Conservation (phyloP, 2,797 vertebrate species). For the Cryptoprocta ferox region DNA sequence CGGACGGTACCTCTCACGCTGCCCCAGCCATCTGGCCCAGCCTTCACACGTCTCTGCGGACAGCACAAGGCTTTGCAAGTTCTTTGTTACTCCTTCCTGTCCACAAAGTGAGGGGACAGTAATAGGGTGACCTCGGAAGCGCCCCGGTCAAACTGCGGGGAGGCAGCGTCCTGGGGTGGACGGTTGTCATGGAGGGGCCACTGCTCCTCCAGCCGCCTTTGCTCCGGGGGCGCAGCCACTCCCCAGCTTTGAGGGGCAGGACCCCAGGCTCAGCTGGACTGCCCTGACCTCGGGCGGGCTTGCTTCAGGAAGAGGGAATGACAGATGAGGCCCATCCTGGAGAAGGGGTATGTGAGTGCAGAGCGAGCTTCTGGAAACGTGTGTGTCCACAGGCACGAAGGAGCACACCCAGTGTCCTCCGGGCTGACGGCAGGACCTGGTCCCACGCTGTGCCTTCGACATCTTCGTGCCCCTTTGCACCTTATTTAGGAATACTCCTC, state of each 20-base stretch:
- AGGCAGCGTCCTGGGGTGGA: neutral
- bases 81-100: neutral
- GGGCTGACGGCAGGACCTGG: fast-evolving
- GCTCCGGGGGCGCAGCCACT: fast-evolving
- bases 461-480: too few species aligned
- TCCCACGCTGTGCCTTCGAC: fast-evolving
- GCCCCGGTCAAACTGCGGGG: neutral
- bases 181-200: neutral
- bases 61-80: neutral
- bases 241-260: neutral
- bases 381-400: neutral
- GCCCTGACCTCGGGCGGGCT: too few species aligned
- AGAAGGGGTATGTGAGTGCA: fast-evolving
- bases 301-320: too few species aligned
- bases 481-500: neutral
- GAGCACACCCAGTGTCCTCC: neutral
- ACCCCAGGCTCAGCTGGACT: too few species aligned
- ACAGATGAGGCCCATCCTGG: fast-evolving
- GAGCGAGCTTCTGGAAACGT: fast-evolving
- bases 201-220: fast-evolving
- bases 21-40: neutral
- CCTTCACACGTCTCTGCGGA: fast-evolving
- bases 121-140: neutral
- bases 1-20: fast-evolving
- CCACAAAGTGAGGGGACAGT: neutral